A percentile compares a stretch with the other conserved stretches of the same genome.
phyloP scores from a whole-genome alignment of 2,888 invertebrate genomes.

The Diabrotica balteata region DNA sequence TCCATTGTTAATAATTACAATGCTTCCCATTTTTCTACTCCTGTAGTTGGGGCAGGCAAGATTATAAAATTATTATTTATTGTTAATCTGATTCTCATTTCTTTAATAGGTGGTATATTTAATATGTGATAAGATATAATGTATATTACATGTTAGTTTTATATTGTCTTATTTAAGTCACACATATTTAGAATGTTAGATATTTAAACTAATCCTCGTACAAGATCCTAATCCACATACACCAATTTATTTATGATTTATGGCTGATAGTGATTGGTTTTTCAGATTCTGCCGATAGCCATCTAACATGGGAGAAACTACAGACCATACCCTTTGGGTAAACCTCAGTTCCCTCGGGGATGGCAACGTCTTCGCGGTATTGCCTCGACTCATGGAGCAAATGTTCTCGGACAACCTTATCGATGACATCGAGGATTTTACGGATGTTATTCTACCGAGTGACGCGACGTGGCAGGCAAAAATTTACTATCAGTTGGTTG shows the following conservation, averaged over 20 bases:
- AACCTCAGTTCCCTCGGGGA: constrained; percentile 66
- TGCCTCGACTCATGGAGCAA: constrained; percentile 71
- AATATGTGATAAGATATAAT: no score
- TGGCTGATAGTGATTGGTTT: constrained; percentile 24
- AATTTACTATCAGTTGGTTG: constrained; percentile 73
- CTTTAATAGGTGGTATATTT: no score
- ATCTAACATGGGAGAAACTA: constrained; percentile 28
- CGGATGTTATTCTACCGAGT: constrained; percentile 70
- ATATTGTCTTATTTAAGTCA: no score
- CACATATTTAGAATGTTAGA: no score
- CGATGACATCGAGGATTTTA: constrained; percentile 45
- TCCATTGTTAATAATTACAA: no score
- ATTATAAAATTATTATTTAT: no score
- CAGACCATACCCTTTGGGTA: constrained; percentile 62
- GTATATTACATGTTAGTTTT: no score
- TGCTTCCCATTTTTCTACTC: no score
- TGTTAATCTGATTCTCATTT: no score
- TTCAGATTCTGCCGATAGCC: constrained; percentile 20
- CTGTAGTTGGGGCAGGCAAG: no score
- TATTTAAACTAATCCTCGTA: constrained; percentile 13
- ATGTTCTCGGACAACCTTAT: constrained; percentile 59
- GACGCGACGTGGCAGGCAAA: constrained; percentile 72
- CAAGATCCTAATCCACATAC: constrained; percentile 10
- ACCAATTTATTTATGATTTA: constrained; percentile 22
- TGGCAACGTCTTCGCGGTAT: constrained; percentile 70